Evolutionary conservation across 2,888 invertebrate genomes (phyloP), one percentile per base, ranked within the genome.

Genomic region (Colletes collaris): DNA sequence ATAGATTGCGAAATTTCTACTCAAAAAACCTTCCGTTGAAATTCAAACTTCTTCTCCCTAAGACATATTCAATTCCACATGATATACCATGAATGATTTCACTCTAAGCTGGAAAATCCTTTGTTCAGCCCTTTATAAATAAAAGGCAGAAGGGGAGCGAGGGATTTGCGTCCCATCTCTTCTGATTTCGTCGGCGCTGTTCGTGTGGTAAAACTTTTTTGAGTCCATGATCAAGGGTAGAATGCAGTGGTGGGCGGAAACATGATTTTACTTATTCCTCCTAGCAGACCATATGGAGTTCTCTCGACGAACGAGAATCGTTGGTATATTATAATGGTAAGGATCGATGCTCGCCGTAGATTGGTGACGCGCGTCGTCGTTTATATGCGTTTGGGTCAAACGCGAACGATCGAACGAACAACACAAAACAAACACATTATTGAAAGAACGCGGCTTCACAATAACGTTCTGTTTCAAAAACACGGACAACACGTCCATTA

Each of bases 21-120:
- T 67, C 2, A n/a, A 58, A 67, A 58, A 44, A n/a, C 1, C 27
- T 58, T 5, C 58, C 67, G 0, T 11, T 8, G 7, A 58, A 56
- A 13, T 67, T 13, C 13, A 46, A 67, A n/a, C n/a, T n/a, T n/a
- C n/a, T n/a, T n/a, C n/a, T n/a, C n/a, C n/a, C n/a, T n/a, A 58
- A n/a, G 27, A 67, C 8, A 58, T 67, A 3, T 67, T 16, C 58
- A 67, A 67, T n/a, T 7, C 50, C 7, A 67, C 58, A n/a, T n/a
- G n/a, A 35, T 58, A 58, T 11, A 11, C n/a, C 52, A 10, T 37
- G 11, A 27, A 27, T 8, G 44, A 35, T 0, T 66, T 56, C 19
- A 44, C 56, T 1, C 10, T 19, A 1, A 44, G 27, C 11, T 66
- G 66, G 56, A 6, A 3, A 56, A 10, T 66, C 66, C 13, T 66